Evolutionary conservation across 2,797 vertebrate genomes (phyloP).

Genomic region (Sylvia borin): DNA sequence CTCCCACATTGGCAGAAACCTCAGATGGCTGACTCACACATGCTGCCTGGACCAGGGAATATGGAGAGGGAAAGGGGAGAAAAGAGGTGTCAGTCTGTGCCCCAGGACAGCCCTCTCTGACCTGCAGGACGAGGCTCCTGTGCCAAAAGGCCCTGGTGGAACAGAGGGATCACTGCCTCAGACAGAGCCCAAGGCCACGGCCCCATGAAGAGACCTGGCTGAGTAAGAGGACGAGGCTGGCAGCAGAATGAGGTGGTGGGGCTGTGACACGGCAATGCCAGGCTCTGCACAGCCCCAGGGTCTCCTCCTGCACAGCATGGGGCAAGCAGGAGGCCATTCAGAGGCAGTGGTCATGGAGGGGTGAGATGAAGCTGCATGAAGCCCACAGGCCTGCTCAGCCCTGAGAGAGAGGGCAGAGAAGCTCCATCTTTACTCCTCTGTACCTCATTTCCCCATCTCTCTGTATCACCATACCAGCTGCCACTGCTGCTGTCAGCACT

Average conservation of each 20-base stretch:
- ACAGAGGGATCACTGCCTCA: not conserved
- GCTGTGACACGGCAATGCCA: not conserved
- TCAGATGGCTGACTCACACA: rapidly evolving
- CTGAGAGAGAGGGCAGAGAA: no score
- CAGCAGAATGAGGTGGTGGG: not conserved
- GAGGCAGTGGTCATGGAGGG: no score
- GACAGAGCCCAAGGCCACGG: not conserved
- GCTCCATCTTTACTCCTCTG: no score
- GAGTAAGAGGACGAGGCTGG: not conserved
- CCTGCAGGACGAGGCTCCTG: rapidly evolving
- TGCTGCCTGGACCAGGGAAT: not conserved
- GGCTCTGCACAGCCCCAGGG: not conserved
- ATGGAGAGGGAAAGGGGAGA: not conserved
- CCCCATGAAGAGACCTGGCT: not conserved
- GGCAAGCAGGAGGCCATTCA: no score
- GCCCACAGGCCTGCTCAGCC: no score
- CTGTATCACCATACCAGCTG: not conserved
- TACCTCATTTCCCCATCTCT: not conserved
- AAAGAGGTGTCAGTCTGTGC: not conserved
- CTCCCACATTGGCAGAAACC: not conserved
- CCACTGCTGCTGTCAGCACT: not conserved
- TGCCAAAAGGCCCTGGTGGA: not conserved
- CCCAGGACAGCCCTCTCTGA: not conserved
- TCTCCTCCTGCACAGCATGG: not conserved
- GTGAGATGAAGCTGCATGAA: no score